Percentiles rank a stretch among this genome's conserved stretches.
Conservation (phyloP, 2,797 vertebrate genomes). For the Halcyon badia region DNA sequence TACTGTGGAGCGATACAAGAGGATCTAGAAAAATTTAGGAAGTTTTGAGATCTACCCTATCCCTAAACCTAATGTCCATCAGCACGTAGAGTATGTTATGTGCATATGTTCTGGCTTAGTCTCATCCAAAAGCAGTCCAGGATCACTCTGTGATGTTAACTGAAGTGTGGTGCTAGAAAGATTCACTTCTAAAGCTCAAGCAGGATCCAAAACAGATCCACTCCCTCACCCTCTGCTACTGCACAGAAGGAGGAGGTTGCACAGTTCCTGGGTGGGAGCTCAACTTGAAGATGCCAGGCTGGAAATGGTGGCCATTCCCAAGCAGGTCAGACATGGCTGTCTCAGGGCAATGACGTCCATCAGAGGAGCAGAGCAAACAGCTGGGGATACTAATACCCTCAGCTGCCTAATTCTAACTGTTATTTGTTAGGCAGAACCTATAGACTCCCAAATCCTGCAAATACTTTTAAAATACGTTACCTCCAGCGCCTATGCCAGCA, state of each 20-base stretch:
- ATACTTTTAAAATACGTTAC: not conserved
- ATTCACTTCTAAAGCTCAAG: not conserved
- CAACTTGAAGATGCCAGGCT: not conserved
- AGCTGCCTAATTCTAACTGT: not conserved
- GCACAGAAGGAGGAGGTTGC: not conserved
- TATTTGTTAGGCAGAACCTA: not conserved
- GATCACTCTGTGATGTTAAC: not conserved
- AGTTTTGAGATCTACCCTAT: not conserved
- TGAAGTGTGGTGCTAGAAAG: not conserved
- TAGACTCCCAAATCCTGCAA: not conserved
- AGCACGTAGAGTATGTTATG: not conserved
- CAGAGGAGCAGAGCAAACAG: not conserved
- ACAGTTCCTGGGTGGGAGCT: not conserved
- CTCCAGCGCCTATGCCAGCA: not conserved
- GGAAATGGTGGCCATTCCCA: not conserved
- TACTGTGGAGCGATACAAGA: not conserved
- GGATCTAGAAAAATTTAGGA: not conserved
- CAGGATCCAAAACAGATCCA: rapidly evolving
- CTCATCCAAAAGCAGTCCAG: not conserved
- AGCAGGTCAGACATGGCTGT: not conserved
- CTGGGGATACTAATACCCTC: not conserved
- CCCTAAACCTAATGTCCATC: not conserved
- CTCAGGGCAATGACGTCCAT: not conserved
- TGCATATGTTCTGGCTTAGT: not conserved
- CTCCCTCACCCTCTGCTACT: not conserved